A percentile compares a stretch with the other conserved stretches of the same genome.
Evolutionary conservation across 2,797 vertebrate species (phyloP).

Genomic region (Cryptoblepharus egeriae): DNA sequence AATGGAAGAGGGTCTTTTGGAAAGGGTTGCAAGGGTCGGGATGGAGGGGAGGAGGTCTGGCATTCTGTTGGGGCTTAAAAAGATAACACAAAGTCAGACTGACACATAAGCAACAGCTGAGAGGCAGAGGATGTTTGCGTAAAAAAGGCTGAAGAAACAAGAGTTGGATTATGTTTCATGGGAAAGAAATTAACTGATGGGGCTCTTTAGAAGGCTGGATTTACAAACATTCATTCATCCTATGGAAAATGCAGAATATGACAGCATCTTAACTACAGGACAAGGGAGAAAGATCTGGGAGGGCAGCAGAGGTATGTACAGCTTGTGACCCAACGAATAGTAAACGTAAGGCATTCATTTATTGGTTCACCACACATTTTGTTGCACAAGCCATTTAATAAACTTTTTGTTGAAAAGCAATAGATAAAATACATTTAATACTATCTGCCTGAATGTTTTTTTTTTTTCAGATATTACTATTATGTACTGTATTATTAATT

Average conservation of each 20-base stretch:
- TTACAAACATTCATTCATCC: background rate
- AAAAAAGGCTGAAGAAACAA: background rate
- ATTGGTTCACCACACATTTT: no score
- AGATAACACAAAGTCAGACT: constrained; percentile 19
- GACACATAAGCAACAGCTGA: constrained; percentile 18
- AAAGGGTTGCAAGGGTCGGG: constrained; percentile 10
- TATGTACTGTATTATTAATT: no score
- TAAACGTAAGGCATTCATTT: no score
- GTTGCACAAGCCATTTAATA: no score
- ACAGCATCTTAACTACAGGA: background rate
- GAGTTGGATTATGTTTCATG: background rate
- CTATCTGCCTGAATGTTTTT: no score
- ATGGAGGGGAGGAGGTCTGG: background rate
- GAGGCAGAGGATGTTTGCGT: background rate
- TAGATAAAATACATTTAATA: no score
- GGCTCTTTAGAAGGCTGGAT: background rate
- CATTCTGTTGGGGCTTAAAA: constrained; percentile 2
- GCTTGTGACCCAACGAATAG: background rate
- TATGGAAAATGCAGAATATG: background rate
- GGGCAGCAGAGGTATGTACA: background rate
- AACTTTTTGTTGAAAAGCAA: no score
- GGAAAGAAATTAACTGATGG: constrained; percentile 7
- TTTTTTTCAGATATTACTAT: no score
- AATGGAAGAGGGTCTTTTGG: background rate
- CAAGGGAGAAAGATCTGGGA: background rate